Evolutionary conservation across 2,888 invertebrate genomes (phyloP).

Genomic region (Chymomyza amoena): DNA sequence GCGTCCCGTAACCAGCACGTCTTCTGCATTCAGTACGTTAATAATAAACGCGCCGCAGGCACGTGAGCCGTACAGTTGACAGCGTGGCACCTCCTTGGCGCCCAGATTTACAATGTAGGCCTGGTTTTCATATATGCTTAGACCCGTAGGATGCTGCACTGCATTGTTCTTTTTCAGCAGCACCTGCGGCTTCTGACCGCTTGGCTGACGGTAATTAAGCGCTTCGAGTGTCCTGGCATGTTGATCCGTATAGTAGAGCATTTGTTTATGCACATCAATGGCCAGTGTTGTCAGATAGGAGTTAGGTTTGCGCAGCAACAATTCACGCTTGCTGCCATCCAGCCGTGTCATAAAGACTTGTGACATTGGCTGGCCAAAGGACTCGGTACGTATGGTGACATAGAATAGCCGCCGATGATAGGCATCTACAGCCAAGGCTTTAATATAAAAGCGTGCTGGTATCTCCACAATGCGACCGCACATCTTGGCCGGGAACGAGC

Average conservation of each 20-base stretch:
- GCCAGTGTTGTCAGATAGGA: constrained; percentile 79
- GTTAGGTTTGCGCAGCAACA: constrained; percentile 76
- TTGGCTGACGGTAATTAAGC: constrained; percentile 75
- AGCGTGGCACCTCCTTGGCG: constrained; percentile 81
- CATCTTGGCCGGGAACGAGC: constrained; percentile 80
- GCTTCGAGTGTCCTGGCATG: constrained; percentile 80
- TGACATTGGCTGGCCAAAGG: constrained; percentile 79
- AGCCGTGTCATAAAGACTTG: constrained; percentile 81
- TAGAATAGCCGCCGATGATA: constrained; percentile 82
- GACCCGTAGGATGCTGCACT: constrained; percentile 82
- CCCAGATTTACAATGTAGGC: constrained; percentile 85
- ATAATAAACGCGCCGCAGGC: constrained; percentile 80
- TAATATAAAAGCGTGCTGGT: constrained; percentile 80
- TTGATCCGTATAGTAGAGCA: constrained; percentile 88
- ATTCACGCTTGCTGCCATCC: constrained; percentile 79
- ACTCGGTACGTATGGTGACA: constrained; percentile 79
- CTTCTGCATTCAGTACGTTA: constrained; percentile 79
- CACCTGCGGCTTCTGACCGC: constrained; percentile 70
- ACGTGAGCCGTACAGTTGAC: constrained; percentile 80
- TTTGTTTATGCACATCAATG: constrained; percentile 81
- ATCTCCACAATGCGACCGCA: constrained; percentile 82
- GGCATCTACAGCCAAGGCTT: constrained; percentile 84
- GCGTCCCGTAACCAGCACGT: constrained; percentile 81
- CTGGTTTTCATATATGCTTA: constrained; percentile 87
- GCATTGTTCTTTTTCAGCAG: constrained; percentile 79